Evolutionary conservation across 1,140 invertebrate genomes (phyloP).

Genomic region (Acromyrmex charruanus): DNA sequence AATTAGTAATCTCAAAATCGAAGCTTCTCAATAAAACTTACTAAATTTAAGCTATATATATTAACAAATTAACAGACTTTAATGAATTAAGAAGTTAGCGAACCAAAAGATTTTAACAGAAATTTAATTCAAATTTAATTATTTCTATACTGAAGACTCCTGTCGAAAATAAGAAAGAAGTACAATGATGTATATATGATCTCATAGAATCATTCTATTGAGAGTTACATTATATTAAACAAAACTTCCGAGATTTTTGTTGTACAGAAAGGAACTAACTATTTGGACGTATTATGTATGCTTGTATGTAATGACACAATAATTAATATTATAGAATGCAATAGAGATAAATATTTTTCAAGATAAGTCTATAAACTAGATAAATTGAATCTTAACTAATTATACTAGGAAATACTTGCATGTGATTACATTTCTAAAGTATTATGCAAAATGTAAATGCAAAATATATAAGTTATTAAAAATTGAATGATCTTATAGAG

Average conservation of each 20-base stretch:
- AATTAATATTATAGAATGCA: constrained; percentile 3
- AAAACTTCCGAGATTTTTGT: background rate
- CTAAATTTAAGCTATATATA: constrained; percentile 7
- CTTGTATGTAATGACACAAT: background rate
- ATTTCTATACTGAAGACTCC: background rate
- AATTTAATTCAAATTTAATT: background rate
- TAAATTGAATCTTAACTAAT: constrained; percentile 15
- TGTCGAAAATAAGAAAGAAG: background rate
- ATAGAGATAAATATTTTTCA: constrained; percentile 24
- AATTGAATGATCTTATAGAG: constrained; percentile 20
- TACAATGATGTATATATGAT: no score
- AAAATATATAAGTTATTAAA: constrained; percentile 24
- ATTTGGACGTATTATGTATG: constrained; percentile 4
- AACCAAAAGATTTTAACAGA: background rate
- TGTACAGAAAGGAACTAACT: constrained; percentile 20
- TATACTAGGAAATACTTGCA: constrained; percentile 38
- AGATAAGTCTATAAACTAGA: constrained; percentile 28
- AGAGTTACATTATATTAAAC: constrained; percentile 6
- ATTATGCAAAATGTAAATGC: constrained; percentile 46
- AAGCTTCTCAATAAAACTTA: background rate
- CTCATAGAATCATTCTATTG: background rate
- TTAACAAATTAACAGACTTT: background rate
- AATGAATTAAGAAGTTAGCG: background rate
- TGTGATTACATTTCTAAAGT: constrained; percentile 20
- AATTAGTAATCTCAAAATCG: background rate